Evolutionary conservation across 2,113 vertebrate species (phyloP).

Genomic region (Perca flavescens): DNA sequence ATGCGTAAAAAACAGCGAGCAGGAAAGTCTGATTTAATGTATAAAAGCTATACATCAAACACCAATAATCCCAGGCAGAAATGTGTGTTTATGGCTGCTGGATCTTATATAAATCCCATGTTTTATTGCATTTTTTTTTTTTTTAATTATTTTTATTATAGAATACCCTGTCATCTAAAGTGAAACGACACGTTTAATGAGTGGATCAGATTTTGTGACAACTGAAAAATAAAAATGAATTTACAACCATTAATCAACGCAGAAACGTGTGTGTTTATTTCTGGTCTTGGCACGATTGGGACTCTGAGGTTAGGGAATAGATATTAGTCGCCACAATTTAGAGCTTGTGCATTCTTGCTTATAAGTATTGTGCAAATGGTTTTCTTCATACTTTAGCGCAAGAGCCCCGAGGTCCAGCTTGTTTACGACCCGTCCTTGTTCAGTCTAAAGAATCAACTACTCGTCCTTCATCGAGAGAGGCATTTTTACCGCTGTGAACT

Average conservation of each 20-base stretch:
- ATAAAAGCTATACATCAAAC: slow-evolving; percentile 25
- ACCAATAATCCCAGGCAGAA: slow-evolving; percentile 1
- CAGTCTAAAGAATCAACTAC: slow-evolving; percentile 43
- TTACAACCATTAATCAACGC: slow-evolving; percentile 12
- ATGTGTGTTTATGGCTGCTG: background rate
- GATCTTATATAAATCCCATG: background rate
- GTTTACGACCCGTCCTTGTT: slow-evolving; percentile 51
- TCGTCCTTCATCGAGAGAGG: slow-evolving; percentile 35
- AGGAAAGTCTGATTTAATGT: slow-evolving; percentile 37
- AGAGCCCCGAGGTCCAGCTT: slow-evolving; percentile 40
- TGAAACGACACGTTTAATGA: slow-evolving; percentile 9
- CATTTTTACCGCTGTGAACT: slow-evolving; percentile 37
- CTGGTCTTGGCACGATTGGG: background rate
- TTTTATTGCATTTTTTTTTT: background rate
- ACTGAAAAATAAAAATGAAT: slow-evolving; percentile 18
- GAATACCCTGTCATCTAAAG: background rate
- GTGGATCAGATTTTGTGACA: slow-evolving; percentile 34
- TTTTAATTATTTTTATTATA: no score
- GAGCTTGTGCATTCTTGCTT: slow-evolving; percentile 1
- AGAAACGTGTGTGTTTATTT: background rate
- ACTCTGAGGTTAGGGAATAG: background rate
- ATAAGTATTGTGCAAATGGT: slow-evolving; percentile 15
- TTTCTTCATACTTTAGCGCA: slow-evolving; percentile 43
- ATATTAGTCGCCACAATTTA: slow-evolving; percentile 16
- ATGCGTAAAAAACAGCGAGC: background rate